phyloP scores from a whole-genome alignment of 2,797 vertebrate genomes.

The Nothura maculosa region DNA sequence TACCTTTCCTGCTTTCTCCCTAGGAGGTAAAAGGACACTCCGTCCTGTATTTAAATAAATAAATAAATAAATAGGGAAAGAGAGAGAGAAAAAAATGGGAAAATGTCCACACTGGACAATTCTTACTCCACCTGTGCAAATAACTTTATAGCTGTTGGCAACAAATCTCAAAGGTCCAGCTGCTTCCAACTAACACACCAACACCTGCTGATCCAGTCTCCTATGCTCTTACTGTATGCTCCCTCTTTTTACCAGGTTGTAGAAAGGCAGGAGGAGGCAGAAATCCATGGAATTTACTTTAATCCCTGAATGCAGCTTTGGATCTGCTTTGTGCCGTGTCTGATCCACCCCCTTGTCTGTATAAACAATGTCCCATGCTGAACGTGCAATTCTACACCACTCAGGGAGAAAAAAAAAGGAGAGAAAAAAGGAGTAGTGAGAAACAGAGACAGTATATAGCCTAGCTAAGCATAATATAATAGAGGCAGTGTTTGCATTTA shows the following conservation, averaged over 20 bases:
- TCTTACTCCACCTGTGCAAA: constrained; percentile 4
- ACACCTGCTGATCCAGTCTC: background rate
- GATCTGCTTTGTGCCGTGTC: background rate
- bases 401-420: background rate
- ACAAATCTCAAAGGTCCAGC: constrained; percentile 10
- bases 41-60: background rate
- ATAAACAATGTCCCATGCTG: background rate
- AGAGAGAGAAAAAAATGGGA: background rate
- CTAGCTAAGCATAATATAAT: background rate
- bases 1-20: background rate
- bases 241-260: background rate
- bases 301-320: constrained; percentile 12
- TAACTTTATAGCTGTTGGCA: background rate
- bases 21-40: background rate
- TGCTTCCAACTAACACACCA: background rate
- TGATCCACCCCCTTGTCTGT: background rate
- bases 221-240: background rate
- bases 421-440: background rate
- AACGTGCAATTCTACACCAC: background rate
- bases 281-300: background rate
- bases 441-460: background rate
- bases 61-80: too few species aligned
- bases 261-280: constrained; percentile 2
- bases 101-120: background rate
- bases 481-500: background rate